phyloP scores from a whole-genome alignment of 2,888 invertebrate genomes.

The Caenorhabditis japonica region DNA sequence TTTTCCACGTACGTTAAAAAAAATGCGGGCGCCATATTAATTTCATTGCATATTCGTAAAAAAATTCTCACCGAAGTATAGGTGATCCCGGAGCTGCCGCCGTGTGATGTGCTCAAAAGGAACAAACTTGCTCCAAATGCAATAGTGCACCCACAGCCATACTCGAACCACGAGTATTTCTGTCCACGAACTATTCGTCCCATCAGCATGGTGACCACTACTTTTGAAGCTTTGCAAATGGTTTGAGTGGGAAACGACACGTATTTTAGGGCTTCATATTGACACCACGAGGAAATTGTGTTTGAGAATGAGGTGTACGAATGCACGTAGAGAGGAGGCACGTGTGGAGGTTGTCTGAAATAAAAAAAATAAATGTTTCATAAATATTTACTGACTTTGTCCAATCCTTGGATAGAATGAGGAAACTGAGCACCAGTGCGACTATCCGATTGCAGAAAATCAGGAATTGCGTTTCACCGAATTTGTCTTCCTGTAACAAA shows the following conservation, averaged over 20 bases:
- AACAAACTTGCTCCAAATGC: conserved; percentile 94
- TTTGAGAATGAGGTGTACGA: conserved; percentile 95
- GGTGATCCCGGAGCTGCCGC: conserved; percentile 13
- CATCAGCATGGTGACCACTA: conserved; percentile 98
- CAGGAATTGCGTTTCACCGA: conserved; percentile 94
- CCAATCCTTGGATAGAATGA: conserved; percentile 79
- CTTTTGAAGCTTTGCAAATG: conserved; percentile 94
- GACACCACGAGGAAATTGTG: conserved; percentile 98
- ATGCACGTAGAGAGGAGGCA: conserved; percentile 92
- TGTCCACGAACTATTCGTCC: conserved; percentile 88
- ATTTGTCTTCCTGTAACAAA: conserved; percentile 80
- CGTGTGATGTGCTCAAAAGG: conserved; percentile 81
- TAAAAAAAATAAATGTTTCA: no score
- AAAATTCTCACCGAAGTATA: conserved; percentile 45
- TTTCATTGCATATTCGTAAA: neutral
- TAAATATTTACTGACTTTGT: conserved; percentile 52
- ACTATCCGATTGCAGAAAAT: conserved; percentile 94
- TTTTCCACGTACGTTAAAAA: no score
- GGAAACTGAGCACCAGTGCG: conserved; percentile 85
- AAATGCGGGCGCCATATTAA: no score
- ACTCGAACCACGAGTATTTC: conserved; percentile 84
- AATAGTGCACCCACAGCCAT: conserved; percentile 89
- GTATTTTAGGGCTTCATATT: conserved; percentile 98
- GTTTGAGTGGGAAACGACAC: conserved; percentile 93
- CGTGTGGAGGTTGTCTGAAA: conserved; percentile 82